Base-by-base conservation (phyloP, 2,797 vertebrate genomes). In the Orestias chungarensis region DNA sequence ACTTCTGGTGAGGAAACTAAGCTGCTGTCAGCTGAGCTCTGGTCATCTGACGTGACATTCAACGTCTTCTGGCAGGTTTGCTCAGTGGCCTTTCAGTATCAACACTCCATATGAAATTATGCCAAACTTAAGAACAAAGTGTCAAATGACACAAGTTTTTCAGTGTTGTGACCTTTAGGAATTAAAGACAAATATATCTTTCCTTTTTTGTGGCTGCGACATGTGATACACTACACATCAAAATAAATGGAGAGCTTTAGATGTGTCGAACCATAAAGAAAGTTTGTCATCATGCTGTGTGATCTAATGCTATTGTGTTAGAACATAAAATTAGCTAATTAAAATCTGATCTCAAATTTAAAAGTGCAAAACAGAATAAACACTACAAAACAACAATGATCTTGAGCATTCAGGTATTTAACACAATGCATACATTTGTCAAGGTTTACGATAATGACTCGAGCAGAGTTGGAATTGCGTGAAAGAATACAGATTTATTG, bases 51-150 rank as follows among this genome's bases (percentile, higher is more conserved):
- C 57, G 62, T 74, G 76, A 68, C 74, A 83, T 79, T 82, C 72
- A 79, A 84, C 73, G 6, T 74, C 76, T 84, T 87, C 79, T 71
- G 73, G 62, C 67, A 75, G 54, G 23, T 66, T 68, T 43, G 73
- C 78, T 87, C 83, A 49, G 75, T 88, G 86, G 82, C 85, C 85
- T 91, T 91, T 90, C 79, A 76, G 55, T 72, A 82, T 82, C 82
- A 87, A 84, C 80, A 81, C 78, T 71, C 75, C 47, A 59, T 75
- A 78, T 74, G 77, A 64, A 76, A 79, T 82, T 86, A 74, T 73
- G 59, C 81, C 83, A 83, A 81, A 87, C 70, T 74, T 79, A 54
- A 77, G 78, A 71, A 87, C 80, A 79, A 68, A 75, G 71, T 88
- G 75, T 88, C 83, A 89, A 82, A 87, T 79, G 76, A 88, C 82